Conservation (phyloP, 2,888 invertebrate species). For the Piscicola geometra region DNA sequence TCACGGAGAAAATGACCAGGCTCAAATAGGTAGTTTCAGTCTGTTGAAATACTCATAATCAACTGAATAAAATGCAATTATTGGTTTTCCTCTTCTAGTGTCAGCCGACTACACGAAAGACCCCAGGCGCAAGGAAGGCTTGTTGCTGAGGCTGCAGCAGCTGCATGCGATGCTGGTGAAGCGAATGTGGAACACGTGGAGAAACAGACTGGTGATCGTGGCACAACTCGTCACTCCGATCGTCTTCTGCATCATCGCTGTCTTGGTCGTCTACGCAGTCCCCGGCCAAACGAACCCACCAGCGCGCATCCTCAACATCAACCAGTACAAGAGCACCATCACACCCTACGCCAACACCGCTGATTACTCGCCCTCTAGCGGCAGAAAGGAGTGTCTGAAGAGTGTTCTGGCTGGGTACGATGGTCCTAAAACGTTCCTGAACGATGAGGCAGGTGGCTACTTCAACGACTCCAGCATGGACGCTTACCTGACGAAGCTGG, state of each 20-base stretch:
- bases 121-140: slow-evolving; percentile 43
- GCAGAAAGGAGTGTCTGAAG: not conserved
- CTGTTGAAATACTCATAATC: no score
- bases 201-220: slow-evolving; percentile 57
- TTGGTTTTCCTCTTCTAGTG: no score
- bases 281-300: slow-evolving; percentile 49
- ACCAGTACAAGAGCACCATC: slow-evolving; percentile 44
- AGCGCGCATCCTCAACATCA: slow-evolving; percentile 31
- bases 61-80: no score
- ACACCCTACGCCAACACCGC: not conserved
- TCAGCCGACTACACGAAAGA: not conserved
- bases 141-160: slow-evolving; percentile 43
- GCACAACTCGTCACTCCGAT: slow-evolving; percentile 66
- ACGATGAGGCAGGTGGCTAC: not conserved
- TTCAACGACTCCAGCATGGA: slow-evolving; percentile 14
- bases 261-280: slow-evolving; percentile 60
- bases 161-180: slow-evolving; percentile 47
- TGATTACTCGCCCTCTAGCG: not conserved
- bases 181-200: slow-evolving; percentile 44
- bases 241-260: slow-evolving; percentile 62
- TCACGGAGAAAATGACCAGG: no score
- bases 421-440: no score
- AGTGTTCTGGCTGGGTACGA: no score
- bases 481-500: slow-evolving; percentile 43
- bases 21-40: no score